These are phyloP conservation scores for Ctenosaura bakeri DNA, from an alignment of 2,797 vertebrate genomes.

Conservation along the genomic window DNA sequence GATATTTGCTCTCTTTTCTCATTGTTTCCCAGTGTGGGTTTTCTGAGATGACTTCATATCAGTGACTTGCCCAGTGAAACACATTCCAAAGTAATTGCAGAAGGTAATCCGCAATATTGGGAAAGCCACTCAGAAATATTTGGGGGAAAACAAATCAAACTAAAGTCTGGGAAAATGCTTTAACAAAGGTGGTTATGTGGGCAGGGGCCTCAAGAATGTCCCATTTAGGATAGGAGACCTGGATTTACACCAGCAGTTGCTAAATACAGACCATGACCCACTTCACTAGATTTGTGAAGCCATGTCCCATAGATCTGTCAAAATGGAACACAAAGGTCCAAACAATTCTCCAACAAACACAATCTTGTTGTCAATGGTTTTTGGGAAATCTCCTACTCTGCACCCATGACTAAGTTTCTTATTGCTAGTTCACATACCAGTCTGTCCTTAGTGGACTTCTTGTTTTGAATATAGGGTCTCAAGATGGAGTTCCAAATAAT, in stretches of 20 bases:
- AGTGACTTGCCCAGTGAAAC: not conserved
- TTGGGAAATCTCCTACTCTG: not conserved
- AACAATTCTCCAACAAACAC: not conserved
- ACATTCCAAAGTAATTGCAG: not conserved
- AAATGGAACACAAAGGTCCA: not conserved
- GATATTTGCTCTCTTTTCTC: not conserved
- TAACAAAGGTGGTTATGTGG: not conserved
- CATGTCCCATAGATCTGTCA: not conserved
- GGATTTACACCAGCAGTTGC: not conserved
- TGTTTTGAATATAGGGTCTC: not conserved
- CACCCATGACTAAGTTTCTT: not conserved
- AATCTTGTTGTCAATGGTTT: not conserved
- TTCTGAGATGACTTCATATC: not conserved
- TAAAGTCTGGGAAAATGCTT: not conserved
- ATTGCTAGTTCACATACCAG: not conserved
- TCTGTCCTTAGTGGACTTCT: not conserved
- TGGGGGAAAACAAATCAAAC: not conserved
- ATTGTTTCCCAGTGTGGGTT: not conserved
- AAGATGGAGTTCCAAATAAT: not conserved
- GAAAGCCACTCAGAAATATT: not conserved
- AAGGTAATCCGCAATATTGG: not conserved
- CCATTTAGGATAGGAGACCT: not conserved
- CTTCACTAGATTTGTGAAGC: not conserved
- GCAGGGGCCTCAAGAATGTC: not conserved
- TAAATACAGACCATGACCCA: not conserved